Evolutionary conservation across 1,140 invertebrate genomes (phyloP), one percentile per base, ranked within the genome.

Genomic region (Nomia melanderi): DNA sequence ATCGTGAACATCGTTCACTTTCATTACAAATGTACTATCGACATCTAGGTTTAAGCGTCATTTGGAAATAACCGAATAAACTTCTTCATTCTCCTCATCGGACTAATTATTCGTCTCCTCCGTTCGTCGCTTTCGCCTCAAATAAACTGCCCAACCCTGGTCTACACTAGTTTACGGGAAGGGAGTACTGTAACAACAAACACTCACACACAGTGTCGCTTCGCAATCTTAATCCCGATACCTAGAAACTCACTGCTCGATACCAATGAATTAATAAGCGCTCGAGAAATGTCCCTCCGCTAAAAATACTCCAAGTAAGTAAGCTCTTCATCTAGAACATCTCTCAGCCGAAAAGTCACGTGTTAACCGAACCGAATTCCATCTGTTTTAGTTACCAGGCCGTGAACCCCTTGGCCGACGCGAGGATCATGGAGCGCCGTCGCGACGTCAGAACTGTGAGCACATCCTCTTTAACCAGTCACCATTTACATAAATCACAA

Each of bases 231-330:
- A 56, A 5, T 20, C 54, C 5, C 29, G 14, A 1, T 20, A 57
- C 20, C 29, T 31, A 31, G 14, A 57, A 8, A 14, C 4, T 31
- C 27, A 31, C 54, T 57, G 27, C 17, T 31, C 54, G 27, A 20
- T 31, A 57, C 27, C 27, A 20, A 57, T 31, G 54, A 31, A 36
- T 72, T 36, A 50, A 17, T 64, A 63, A 65, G 39, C 11, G 25
- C 29, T 50, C 62, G 71, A 65, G 71, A 74, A 74, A 41, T 25
- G 27, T 56, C 29, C 63, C n/a, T 36, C 72, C n/a, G 41, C 50
- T 74, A 74, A 66, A 36, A 2, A n/a, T 57, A 7, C 9, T 41
- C 23, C 80, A 82, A 82, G 80, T 82, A 81, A 82, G 80, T 82
- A 81, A 77, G 60, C 47, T 66, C 54, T 44, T 56, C 29, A 82